A percentile compares a stretch with the other conserved stretches of the same genome.
These are phyloP conservation scores for Temnothorax unifasciatus DNA, from an alignment of 2,888 invertebrate species.

Conservation along the genomic window DNA sequence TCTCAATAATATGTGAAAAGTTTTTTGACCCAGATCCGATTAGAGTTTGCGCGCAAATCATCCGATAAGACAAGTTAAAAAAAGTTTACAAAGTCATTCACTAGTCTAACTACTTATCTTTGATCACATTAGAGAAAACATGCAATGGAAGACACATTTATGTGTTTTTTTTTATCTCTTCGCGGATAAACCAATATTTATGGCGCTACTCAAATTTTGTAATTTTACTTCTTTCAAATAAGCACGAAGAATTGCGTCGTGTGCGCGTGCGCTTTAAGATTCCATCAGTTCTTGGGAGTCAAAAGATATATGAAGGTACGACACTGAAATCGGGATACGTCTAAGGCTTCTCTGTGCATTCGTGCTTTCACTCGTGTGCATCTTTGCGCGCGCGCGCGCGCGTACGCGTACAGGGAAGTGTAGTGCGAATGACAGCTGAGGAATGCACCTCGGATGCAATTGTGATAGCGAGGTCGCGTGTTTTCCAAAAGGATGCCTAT, in stretches of 20 bases:
- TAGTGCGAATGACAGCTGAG: constrained; percentile 73
- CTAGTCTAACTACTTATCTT: background rate
- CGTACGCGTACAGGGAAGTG: constrained; percentile 29
- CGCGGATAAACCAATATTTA: background rate
- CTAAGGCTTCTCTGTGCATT: background rate
- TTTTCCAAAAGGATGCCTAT: constrained; percentile 62
- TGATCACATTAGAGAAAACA: background rate
- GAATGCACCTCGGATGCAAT: constrained; percentile 68
- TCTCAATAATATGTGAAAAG: background rate
- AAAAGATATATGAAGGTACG: constrained; percentile 15
- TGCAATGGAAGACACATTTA: background rate
- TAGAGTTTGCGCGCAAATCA: background rate
- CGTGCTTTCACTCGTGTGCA: constrained; percentile 10
- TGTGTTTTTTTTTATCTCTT: background rate
- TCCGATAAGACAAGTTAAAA: background rate
- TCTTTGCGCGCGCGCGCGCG: background rate
- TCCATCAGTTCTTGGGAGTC: background rate
- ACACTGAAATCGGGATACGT: constrained; percentile 5
- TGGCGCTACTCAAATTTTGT: background rate
- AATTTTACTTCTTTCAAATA: background rate
- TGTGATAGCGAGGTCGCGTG: constrained; percentile 53
- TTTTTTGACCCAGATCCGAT: background rate
- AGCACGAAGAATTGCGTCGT: background rate
- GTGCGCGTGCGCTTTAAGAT: background rate
- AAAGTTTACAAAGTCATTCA: background rate